Conservation (phyloP, 2,797 vertebrate species). For the Orestias chungarensis region DNA sequence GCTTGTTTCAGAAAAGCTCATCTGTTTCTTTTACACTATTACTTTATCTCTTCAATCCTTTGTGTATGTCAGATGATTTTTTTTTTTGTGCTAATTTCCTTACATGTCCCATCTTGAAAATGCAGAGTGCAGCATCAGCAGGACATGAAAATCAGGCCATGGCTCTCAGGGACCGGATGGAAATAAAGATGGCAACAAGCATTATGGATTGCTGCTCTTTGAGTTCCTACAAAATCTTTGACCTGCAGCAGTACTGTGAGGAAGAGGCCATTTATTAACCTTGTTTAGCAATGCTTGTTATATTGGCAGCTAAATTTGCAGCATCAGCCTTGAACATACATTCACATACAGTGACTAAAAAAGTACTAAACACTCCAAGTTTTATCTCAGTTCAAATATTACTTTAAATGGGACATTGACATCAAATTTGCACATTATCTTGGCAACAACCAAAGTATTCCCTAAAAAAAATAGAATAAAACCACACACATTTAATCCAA, state of each 20-base stretch:
- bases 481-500: not conserved
- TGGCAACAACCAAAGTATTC: not conserved
- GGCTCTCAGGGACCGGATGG: conserved; percentile 77
- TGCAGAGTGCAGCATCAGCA: conserved; percentile 20
- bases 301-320: conserved; percentile 9
- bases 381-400: not conserved
- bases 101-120: conserved; percentile 62
- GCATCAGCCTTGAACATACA: not conserved
- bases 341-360: not conserved
- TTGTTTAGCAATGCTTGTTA: conserved; percentile 20
- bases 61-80: conserved; percentile 5
- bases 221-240: conserved; percentile 83
- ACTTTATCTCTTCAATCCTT: not conserved
- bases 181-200: conserved; percentile 28
- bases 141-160: conserved; percentile 55
- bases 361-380: not conserved
- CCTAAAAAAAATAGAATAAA: not conserved
- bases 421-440: too few relatives aligned
- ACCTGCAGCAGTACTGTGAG: conserved; percentile 88
- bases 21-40: not conserved
- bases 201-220: conserved; percentile 84
- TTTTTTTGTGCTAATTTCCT: not conserved
- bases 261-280: conserved; percentile 49
- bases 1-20: not conserved
- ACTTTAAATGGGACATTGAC: not conserved